These are phyloP conservation scores for Macrostomum lignano DNA, from an alignment of 1,140 invertebrate genomes.

Conservation along the genomic window DNA sequence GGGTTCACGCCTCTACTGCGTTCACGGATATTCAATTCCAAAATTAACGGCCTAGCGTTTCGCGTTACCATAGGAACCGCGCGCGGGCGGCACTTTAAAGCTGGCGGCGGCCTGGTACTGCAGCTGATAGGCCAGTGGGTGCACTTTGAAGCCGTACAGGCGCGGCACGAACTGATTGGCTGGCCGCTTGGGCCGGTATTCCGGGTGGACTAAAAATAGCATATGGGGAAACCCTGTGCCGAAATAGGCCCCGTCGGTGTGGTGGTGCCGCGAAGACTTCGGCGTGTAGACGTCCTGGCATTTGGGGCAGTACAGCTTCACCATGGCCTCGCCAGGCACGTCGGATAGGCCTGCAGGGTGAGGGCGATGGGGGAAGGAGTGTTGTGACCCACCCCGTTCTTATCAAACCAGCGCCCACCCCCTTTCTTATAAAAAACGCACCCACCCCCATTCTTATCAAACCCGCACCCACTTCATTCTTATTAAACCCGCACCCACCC, in stretches of 20 bases:
- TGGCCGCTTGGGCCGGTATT: slow-evolving; percentile 81
- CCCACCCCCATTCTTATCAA: too few species aligned
- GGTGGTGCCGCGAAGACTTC: slow-evolving; percentile 91
- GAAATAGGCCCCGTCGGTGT: slow-evolving; percentile 96
- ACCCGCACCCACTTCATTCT: too few species aligned
- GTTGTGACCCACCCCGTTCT: too few species aligned
- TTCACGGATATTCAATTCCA: too few species aligned
- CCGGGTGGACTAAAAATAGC: slow-evolving; percentile 98
- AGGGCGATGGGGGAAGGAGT: too few species aligned
- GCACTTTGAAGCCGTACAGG: slow-evolving; percentile 98
- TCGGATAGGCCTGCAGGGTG: slow-evolving; percentile 88
- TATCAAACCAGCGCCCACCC: too few species aligned
- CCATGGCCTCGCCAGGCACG: slow-evolving; percentile 94
- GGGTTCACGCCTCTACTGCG: too few species aligned
- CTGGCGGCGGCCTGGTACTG: slow-evolving; percentile 26
- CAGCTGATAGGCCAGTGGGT: slow-evolving; percentile 71
- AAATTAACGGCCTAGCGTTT: too few species aligned
- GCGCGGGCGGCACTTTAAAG: too few species aligned
- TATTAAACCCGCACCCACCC: too few species aligned
- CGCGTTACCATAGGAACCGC: too few species aligned
- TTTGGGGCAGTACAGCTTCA: slow-evolving; percentile 94
- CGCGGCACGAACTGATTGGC: slow-evolving; percentile 89
- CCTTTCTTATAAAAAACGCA: too few species aligned
- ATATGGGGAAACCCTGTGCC: slow-evolving; percentile 98
- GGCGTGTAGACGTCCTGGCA: slow-evolving; percentile 98